A percentile compares a stretch with the other conserved stretches of the same genome.
Evolutionary conservation across 2,113 vertebrate species (phyloP).

Genomic region (Corythoichthys intestinalis): DNA sequence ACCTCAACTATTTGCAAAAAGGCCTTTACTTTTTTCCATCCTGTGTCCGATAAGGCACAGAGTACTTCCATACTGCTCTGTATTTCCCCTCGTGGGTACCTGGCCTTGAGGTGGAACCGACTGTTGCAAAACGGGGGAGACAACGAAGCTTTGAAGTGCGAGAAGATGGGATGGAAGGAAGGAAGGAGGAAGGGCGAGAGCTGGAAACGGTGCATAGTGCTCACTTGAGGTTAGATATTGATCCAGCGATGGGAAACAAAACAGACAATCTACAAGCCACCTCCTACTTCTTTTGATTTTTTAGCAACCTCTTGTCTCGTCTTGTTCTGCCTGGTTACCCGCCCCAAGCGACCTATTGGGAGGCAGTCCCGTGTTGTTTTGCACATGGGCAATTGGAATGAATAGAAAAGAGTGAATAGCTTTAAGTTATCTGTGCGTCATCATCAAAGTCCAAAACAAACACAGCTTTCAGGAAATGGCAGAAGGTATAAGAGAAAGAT

Average conservation of each 20-base stretch:
- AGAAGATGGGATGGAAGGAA: conserved; percentile 25
- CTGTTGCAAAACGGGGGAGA: conserved; percentile 9
- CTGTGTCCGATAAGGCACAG: conserved; percentile 20
- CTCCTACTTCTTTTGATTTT: not conserved
- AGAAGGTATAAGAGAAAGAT: not conserved
- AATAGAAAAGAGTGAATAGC: not conserved
- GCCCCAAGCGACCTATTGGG: conserved; percentile 36
- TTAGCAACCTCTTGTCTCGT: not conserved
- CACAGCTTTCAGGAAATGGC: not conserved
- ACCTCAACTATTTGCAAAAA: conserved; percentile 29
- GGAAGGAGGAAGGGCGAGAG: not conserved
- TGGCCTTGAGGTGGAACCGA: conserved; percentile 48
- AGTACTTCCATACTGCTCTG: conserved; percentile 33
- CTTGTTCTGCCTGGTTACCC: conserved; percentile 30
- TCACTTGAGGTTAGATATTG: conserved; percentile 29
- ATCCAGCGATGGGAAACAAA: conserved; percentile 42
- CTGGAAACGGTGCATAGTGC: conserved; percentile 26
- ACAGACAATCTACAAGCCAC: conserved; percentile 1
- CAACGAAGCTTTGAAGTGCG: conserved; percentile 46
- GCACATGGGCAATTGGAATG: not conserved
- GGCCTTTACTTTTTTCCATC: conserved; percentile 21
- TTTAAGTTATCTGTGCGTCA: no score
- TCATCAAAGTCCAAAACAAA: conserved; percentile 8
- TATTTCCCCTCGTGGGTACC: conserved; percentile 41
- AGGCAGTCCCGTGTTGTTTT: conserved; percentile 13